phyloP scores from a whole-genome alignment of 2,888 invertebrate species.

The Magallana nippona region DNA sequence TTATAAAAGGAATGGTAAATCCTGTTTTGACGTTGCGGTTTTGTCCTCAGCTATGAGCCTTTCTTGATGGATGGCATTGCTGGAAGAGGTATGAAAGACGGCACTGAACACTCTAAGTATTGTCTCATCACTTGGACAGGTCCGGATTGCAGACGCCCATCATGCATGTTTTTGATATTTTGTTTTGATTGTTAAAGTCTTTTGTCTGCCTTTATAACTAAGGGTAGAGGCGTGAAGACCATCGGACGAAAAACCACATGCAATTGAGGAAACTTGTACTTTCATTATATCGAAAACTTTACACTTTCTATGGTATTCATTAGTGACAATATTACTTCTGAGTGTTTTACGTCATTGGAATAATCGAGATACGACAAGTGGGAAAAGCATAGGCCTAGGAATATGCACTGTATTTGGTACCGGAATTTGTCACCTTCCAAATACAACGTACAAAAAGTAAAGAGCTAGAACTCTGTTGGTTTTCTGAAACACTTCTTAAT shows the following conservation, averaged over 20 bases:
- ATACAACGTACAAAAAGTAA: neutral
- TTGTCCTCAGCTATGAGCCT: neutral
- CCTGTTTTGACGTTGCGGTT: neutral
- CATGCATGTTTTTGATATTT: neutral
- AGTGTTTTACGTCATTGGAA: neutral
- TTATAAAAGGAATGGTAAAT: constrained; percentile 25
- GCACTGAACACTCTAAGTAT: neutral
- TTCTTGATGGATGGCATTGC: neutral
- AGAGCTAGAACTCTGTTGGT: neutral
- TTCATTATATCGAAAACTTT: neutral
- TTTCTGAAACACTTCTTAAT: neutral
- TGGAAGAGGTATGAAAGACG: neutral
- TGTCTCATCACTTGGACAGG: neutral
- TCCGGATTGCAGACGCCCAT: neutral
- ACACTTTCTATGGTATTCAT: too few relatives aligned
- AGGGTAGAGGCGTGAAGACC: neutral
- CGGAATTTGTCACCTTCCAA: neutral
- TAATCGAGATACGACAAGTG: neutral
- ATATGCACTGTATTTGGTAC: neutral
- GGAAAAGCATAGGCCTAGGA: neutral
- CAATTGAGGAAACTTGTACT: neutral
- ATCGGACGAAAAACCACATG: neutral
- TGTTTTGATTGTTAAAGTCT: neutral
- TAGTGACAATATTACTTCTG: too few relatives aligned
- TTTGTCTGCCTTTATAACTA: neutral